Evolutionary conservation across 2,113 vertebrate genomes (phyloP), one percentile per base, ranked within the genome.

Genomic region (Malaclemys terrapin): DNA sequence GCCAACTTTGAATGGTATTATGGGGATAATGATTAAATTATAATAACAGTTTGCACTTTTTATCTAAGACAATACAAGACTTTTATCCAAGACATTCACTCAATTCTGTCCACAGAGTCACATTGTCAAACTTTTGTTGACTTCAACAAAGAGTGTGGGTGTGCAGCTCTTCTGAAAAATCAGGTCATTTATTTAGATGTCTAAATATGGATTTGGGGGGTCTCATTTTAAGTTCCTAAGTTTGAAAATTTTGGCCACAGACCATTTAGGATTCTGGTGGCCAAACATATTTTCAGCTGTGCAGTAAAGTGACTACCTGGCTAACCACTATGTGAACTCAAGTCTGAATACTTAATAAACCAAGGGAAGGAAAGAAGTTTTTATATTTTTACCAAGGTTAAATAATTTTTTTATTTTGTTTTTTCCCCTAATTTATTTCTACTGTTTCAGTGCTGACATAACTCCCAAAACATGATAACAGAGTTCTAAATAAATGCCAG

Each of bases 171-270:
- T 72, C 17, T 84, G 72, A 10, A 85, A 91, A 96, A 96, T 25
- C 85, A 92, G 19, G 72, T 16, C 17, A 0, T 85, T 88, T 81
- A 4, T 2, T 92, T 5, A 95, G 96, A 90, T 35, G 83, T 56
- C 52, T 87, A 59, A 87, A 76, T 82, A 49, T 8, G 93, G 82
- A 82, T 93, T 89, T 82, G 90, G 87, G 50, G 50, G 72, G 12
- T 82, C 95, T 92, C 93, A 86, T 92, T 79, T 65, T 93, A 75
- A 95, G 80, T 93, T 81, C 95, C 88, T 96, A 96, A 91, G 93
- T 95, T 92, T 94, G 75, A 87, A 89, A 50, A 25, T 93, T 85
- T 88, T 83, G 84, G 89, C 52, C 42, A 93, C 90, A 38, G 78
- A 94, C 88, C 90, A 92, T 72, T 57, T 31, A 87, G 84, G 80